Evolutionary conservation across 2,797 vertebrate species (phyloP), one percentile per base, ranked within the genome.

Genomic region (Chaetodon trifasciatus): DNA sequence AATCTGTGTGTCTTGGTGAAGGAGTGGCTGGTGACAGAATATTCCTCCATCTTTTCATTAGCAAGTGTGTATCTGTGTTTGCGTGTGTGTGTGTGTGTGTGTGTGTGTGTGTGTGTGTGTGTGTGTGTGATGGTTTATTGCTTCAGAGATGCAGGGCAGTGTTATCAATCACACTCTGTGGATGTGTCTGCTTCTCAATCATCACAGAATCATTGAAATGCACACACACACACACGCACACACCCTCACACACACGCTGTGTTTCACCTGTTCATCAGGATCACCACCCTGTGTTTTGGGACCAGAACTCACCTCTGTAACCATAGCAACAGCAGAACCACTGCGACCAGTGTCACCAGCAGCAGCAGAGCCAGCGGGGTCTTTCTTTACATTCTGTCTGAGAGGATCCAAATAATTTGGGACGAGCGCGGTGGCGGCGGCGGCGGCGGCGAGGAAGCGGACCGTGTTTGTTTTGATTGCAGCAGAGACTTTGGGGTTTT

Each of bases 181-280:
- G 79, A 85, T 75, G 82, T 84, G 84, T 76, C 76, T 70, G 68
- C 85, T 86, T 86, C 80, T 86, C 81, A 80, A 88, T 86, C 83
- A 83, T 82, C 83, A 73, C 70, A 79, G 76, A 85, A 81, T 82
- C 74, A 84, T 82, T 74, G 66, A 73, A 75, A 75, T 78, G 63
- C 74, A 66, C 69, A 47, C 55, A 49, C 37, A 28, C 46, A 60
- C 40, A 24, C 72, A 32, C 55, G 28, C 53, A 55, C 15, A 56
- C 24, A 32, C 56, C 35, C 24, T 16, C 53, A 24, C 12, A 56
- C 12, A 32, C 50, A 32, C 53, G 10, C 55, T 8, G 16, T 42
- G 50, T 67, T 77, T 63, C 49, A 85, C 83, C 75, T 84, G 78
- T 75, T 76, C 73, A 5, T 66, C 76, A 46, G 79, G 65, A 60